Evolutionary conservation across 1,140 invertebrate species (phyloP).

Genomic region (Drosophila subobscura): DNA sequence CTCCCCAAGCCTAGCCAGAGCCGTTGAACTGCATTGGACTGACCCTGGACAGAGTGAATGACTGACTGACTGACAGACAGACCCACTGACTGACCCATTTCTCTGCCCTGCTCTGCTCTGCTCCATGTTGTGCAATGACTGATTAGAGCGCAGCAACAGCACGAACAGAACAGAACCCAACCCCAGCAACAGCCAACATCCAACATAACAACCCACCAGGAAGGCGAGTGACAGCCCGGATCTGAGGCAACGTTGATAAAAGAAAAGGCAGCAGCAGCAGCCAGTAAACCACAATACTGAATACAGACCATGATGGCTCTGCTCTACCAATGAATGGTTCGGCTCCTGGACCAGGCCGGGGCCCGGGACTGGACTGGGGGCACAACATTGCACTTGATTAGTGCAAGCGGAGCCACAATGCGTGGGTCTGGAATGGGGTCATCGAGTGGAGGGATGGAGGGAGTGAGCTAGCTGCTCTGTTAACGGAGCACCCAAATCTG

Average conservation of each 20-base stretch:
- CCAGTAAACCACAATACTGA: slow-evolving; percentile 68
- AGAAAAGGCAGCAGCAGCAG: slow-evolving; percentile 62
- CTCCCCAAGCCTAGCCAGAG: slow-evolving; percentile 31
- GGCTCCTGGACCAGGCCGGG: slow-evolving; percentile 3
- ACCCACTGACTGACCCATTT: not conserved
- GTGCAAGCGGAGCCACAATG: slow-evolving; percentile 50
- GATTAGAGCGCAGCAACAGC: slow-evolving; percentile 62
- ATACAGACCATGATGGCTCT: slow-evolving; percentile 28
- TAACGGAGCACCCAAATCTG: slow-evolving; percentile 57
- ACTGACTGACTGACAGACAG: slow-evolving; percentile 43
- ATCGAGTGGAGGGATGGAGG: not conserved
- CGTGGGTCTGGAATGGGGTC: slow-evolving; percentile 47
- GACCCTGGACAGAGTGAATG: slow-evolving; percentile 4
- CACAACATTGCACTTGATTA: slow-evolving; percentile 75
- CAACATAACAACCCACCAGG: slow-evolving; percentile 14
- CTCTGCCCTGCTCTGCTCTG: not conserved
- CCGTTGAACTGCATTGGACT: slow-evolving; percentile 28
- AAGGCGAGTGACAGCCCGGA: slow-evolving; percentile 33
- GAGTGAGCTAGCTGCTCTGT: not conserved
- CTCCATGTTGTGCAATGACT: slow-evolving; percentile 57
- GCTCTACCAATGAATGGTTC: slow-evolving; percentile 33
- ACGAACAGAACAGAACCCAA: slow-evolving; percentile 37
- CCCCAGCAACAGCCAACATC: slow-evolving; percentile 11
- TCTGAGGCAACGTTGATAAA: slow-evolving; percentile 74
- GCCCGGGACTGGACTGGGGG: not conserved